Percentiles rank a stretch among this genome's conserved stretches.
Evolutionary conservation across 2,888 invertebrate species (phyloP).

Genomic region (Pycnomerus fuliginosus): DNA sequence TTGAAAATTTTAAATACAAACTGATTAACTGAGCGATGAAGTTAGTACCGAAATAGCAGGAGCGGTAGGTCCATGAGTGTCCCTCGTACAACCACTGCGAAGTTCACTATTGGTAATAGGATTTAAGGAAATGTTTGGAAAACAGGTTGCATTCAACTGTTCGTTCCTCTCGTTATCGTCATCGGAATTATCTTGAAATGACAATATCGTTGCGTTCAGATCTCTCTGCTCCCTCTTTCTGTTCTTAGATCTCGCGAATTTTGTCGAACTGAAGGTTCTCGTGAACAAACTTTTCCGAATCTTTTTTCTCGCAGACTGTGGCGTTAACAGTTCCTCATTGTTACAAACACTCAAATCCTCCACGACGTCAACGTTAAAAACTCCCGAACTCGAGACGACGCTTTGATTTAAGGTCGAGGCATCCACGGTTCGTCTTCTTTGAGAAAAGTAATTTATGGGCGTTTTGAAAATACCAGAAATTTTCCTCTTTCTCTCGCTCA

Average conservation of each 20-base stretch:
- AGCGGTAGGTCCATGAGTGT: conserved; percentile 43
- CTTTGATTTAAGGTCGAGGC: conserved; percentile 43
- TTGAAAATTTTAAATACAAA: conserved; percentile 12
- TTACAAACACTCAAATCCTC: conserved; percentile 40
- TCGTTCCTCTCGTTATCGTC: conserved; percentile 33
- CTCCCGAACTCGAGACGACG: conserved; percentile 46
- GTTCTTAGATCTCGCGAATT: conserved; percentile 30
- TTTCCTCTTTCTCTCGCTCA: conserved; percentile 44
- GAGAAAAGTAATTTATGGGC: conserved; percentile 48
- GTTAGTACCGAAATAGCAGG: conserved; percentile 52
- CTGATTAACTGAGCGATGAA: conserved; percentile 40
- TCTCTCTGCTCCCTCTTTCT: conserved; percentile 35
- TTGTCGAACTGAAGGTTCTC: conserved; percentile 48
- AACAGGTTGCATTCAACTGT: conserved; percentile 47
- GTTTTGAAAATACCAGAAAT: conserved; percentile 49
- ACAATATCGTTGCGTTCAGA: conserved; percentile 41
- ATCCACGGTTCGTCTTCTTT: conserved; percentile 48
- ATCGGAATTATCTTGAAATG: conserved; percentile 37
- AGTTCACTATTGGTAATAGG: conserved; percentile 34
- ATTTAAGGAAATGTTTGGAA: conserved; percentile 47
- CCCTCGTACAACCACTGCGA: conserved; percentile 36
- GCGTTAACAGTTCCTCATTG: conserved; percentile 15
- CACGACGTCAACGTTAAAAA: conserved; percentile 47
- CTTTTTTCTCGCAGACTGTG: conserved; percentile 36
- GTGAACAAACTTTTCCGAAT: conserved; percentile 46